Evolutionary conservation across 2,797 vertebrate species (phyloP), one percentile per base, ranked within the genome.

Genomic region (Momotus momota): DNA sequence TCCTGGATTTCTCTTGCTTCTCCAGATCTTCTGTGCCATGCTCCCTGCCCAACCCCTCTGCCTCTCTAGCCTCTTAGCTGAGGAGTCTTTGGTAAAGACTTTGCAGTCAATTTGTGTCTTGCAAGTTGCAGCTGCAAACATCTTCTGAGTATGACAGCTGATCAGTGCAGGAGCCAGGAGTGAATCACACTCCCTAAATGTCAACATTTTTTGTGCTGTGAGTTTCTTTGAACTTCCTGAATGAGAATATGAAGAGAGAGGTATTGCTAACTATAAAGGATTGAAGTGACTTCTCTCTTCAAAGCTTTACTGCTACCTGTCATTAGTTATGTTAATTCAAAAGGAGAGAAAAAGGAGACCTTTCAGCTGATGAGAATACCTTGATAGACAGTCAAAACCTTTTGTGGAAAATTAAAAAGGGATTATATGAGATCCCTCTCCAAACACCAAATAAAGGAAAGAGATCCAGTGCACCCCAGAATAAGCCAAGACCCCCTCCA

Each of bases 211-310:
- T 48, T 43, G 16, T 71, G 38, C 79, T 86, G 22, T 91, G 77
- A 79, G 38, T 40, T 77, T 93, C 94, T 96, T 97, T 94, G 87
- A 91, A 90, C 90, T 96, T 94, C 31, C 51, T 87, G 31, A 55
- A 40, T 38, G 29, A 64, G 3, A 23, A 1, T 46, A 33, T 12
- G 70, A 96, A 96, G 81, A 29, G 61, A 93, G 65, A 95, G 25
- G 7, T 71, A 41, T 55, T 88, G 77, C 61, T 69, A 85, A 5
- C 70, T 77, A 10, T 45, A 92, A 72, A 94, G 83, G 46, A 31
- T 14, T 81, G 66, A 95, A 85, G 31, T 61, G 69, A 20, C 23
- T 93, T 92, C 55, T 2, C 8, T 84, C 88, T 94, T 94, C 94
- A 96, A 94, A 96, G 60, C 21, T 90, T 83, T 78, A 13, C 23